Conservation (phyloP, 2,113 vertebrate species). For the Zosterops borbonicus region DNA sequence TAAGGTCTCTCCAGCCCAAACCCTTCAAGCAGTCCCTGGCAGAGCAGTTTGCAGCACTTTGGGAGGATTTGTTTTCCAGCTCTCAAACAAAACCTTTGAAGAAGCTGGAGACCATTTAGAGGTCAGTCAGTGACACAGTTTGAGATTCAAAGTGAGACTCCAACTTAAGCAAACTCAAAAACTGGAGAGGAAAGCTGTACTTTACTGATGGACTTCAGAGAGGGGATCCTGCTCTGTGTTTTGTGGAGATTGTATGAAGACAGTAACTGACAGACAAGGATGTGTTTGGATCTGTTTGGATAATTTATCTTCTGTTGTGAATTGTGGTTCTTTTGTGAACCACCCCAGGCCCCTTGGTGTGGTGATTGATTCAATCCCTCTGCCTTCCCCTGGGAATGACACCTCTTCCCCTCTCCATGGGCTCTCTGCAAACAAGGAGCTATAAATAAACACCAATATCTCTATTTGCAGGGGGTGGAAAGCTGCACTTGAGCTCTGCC, state of each 20-base stretch:
- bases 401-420: background rate
- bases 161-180: background rate
- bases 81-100: background rate
- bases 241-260: background rate
- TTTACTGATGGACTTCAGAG: background rate
- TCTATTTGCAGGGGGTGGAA: background rate
- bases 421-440: background rate
- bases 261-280: background rate
- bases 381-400: background rate
- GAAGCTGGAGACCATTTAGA: background rate
- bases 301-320: background rate
- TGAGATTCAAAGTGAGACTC: background rate
- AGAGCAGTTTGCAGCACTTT: background rate
- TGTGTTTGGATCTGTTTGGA: background rate
- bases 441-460: conserved; percentile 19
- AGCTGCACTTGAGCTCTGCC: background rate
- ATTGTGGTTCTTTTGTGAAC: background rate
- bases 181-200: background rate
- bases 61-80: background rate
- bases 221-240: background rate
- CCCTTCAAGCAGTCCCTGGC: background rate
- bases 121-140: background rate
- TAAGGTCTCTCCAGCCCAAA: background rate
- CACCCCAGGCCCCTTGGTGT: background rate
- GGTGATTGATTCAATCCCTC: background rate